These are phyloP conservation scores for Lonchura striata DNA, from an alignment of 2,113 vertebrate genomes.

Conservation along the genomic window DNA sequence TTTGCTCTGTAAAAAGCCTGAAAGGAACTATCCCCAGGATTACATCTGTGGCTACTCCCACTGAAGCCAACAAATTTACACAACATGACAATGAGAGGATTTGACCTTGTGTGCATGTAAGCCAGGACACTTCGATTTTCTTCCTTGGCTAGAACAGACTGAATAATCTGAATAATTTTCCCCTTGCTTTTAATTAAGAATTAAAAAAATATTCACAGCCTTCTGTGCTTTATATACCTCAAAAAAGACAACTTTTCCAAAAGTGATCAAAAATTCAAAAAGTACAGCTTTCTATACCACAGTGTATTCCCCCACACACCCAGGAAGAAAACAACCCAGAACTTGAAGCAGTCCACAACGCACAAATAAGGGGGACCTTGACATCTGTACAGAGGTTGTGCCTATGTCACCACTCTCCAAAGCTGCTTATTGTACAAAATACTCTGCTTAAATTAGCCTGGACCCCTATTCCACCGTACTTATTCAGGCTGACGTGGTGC, in stretches of 20 bases:
- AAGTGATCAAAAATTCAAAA: not conserved
- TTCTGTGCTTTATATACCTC: not conserved
- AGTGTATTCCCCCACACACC: not conserved
- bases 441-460: not conserved
- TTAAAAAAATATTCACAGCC: not conserved
- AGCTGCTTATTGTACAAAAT: not conserved
- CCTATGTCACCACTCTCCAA: not conserved
- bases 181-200: not conserved
- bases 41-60: not conserved
- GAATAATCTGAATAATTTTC: not conserved
- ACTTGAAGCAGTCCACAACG: not conserved
- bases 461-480: not conserved
- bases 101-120: not conserved
- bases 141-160: not conserved
- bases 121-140: not conserved
- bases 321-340: not conserved
- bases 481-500: fast-evolving
- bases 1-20: not conserved
- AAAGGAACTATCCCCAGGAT: not conserved
- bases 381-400: not conserved
- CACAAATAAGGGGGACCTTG: not conserved
- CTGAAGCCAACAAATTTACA: not conserved
- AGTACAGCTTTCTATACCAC: not conserved
- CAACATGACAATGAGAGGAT: not conserved
- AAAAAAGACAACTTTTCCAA: not conserved